Conservation (phyloP, 2,888 invertebrate species). For the Ophion obscuratus region DNA sequence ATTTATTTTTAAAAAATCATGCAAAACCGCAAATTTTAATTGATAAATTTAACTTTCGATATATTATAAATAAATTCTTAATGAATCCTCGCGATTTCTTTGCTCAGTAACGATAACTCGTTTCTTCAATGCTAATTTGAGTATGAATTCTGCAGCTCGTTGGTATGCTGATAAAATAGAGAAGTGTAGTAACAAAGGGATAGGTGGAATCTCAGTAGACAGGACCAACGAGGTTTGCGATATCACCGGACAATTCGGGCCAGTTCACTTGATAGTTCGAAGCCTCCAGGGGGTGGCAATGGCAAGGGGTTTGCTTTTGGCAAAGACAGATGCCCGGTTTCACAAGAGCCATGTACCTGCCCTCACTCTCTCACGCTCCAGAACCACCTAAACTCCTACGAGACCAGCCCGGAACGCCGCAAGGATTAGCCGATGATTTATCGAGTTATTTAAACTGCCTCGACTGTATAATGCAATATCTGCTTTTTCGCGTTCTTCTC, state of each 20-base stretch:
- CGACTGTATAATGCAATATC: slow-evolving; percentile 41
- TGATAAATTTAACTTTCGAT: too few relatives aligned
- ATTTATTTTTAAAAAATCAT: too few relatives aligned
- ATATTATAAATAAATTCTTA: too few relatives aligned
- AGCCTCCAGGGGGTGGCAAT: slow-evolving; percentile 43
- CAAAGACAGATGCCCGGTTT: slow-evolving; percentile 61
- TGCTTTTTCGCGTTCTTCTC: slow-evolving; percentile 42
- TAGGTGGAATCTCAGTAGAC: slow-evolving; percentile 41
- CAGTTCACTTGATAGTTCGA: slow-evolving; percentile 28
- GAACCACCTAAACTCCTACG: slow-evolving; percentile 47
- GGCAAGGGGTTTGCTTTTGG: slow-evolving; percentile 44
- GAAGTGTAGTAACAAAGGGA: slow-evolving; percentile 28
- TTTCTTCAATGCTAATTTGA: neutral
- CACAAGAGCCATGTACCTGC: slow-evolving; percentile 13
- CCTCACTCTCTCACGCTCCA: slow-evolving; percentile 8
- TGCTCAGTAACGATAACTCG: too few relatives aligned
- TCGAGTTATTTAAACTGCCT: slow-evolving; percentile 60
- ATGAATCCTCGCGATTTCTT: too few relatives aligned
- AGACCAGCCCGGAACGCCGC: slow-evolving; percentile 27
- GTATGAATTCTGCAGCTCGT: neutral
- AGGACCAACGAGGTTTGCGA: slow-evolving; percentile 49
- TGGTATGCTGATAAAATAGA: slow-evolving; percentile 20
- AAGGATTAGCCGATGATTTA: slow-evolving; percentile 64
- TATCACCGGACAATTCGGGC: slow-evolving; percentile 50
- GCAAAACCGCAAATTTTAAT: too few relatives aligned